A percentile compares a stretch with the other conserved stretches of the same genome.
Evolutionary conservation across 2,113 vertebrate species (phyloP).

Genomic region (Myrmecobius fasciatus): DNA sequence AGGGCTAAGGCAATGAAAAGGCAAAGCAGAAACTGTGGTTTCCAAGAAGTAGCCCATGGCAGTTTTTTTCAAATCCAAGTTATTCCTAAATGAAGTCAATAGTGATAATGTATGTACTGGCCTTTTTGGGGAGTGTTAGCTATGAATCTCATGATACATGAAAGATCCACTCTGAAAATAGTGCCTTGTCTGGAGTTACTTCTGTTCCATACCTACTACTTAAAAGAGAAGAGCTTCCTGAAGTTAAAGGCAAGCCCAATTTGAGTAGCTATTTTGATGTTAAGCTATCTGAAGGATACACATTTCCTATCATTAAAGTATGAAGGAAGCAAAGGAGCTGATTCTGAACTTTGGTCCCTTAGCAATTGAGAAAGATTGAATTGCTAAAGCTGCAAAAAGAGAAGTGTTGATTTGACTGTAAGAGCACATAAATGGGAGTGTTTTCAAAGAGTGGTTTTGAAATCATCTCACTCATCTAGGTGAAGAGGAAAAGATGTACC

Average conservation of each 20-base stretch:
- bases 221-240: conserved; percentile 1
- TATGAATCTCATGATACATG: not conserved
- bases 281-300: not conserved
- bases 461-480: not conserved
- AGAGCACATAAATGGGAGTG: not conserved
- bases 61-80: not conserved
- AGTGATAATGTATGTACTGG: not conserved
- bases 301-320: conserved; percentile 23
- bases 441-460: not conserved
- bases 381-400: not conserved
- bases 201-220: not conserved
- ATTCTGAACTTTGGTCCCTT: not conserved
- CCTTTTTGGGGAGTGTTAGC: not conserved
- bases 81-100: not conserved
- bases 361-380: not conserved
- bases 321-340: not conserved
- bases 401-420: not conserved
- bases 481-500: conserved; percentile 11
- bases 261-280: conserved; percentile 20
- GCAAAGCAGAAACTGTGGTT: not conserved
- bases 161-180: conserved; percentile 7
- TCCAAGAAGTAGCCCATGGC: not conserved
- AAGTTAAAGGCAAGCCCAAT: not conserved
- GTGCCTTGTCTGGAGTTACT: not conserved
- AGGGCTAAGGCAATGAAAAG: not conserved